Conservation (phyloP, 2,113 vertebrate species). For the Platycercus adscitus region DNA sequence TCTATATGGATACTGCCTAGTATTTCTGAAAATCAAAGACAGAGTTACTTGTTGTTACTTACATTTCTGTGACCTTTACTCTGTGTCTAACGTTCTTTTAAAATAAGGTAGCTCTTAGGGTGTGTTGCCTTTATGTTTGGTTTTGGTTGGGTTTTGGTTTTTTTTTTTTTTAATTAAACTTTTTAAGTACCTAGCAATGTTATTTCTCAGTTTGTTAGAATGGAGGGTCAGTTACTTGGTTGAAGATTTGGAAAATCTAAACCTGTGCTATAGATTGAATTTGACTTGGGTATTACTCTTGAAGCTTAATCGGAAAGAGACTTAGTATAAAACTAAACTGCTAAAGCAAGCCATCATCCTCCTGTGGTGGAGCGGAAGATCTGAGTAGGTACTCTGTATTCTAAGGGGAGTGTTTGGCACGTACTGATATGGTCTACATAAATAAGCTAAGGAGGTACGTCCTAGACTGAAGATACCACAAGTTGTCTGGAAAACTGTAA, state of each 20-base stretch:
- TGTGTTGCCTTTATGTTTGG: fast-evolving
- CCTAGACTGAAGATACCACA: neutral
- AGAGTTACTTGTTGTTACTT: neutral
- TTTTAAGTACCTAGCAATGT: neutral
- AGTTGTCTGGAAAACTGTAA: neutral
- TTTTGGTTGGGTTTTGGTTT: neutral
- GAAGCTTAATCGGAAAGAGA: neutral
- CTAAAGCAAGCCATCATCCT: neutral
- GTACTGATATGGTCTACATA: fast-evolving
- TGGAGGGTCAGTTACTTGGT: neutral
- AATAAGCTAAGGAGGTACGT: neutral
- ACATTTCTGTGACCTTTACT: neutral
- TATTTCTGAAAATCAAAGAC: neutral
- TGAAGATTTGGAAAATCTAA: neutral
- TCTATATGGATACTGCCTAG: neutral
- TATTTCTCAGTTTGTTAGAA: neutral
- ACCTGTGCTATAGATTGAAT: neutral
- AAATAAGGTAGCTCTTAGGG: neutral
- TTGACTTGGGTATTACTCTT: neutral
- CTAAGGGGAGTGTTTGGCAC: neutral
- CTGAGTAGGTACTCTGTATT: neutral
- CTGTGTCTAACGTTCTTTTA: neutral
- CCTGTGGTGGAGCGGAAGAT: neutral
- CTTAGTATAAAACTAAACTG: neutral
- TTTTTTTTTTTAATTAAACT: neutral